These are phyloP conservation scores for Lochmaea crataegi DNA, from an alignment of 2,888 invertebrate genomes.

Conservation along the genomic window DNA sequence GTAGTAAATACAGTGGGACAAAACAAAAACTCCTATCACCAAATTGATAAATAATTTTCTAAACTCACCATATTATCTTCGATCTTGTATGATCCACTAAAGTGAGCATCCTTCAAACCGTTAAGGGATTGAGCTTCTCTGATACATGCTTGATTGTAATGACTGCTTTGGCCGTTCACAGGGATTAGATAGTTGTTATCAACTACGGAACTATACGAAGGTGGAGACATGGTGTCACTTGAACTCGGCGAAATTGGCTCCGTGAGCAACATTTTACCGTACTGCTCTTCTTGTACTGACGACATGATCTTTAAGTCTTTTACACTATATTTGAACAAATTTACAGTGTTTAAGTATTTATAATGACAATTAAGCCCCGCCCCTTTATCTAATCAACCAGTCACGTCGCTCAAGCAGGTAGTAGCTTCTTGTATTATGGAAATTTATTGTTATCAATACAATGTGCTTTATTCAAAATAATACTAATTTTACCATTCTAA, in stretches of 20 bases:
- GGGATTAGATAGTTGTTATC: constrained; percentile 25
- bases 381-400: constrained; percentile 1
- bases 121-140: constrained; percentile 8
- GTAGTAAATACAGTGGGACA: too few relatives aligned
- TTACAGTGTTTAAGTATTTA: constrained; percentile 27
- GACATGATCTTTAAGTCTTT: constrained; percentile 19
- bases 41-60: neutral
- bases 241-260: constrained; percentile 37
- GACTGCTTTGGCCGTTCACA: constrained; percentile 3
- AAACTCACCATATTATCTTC: constrained; percentile 29
- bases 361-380: constrained; percentile 25
- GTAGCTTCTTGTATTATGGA: constrained; percentile 4
- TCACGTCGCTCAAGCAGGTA: constrained; percentile 10
- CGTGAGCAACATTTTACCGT: constrained; percentile 25
- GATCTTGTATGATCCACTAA: constrained; percentile 15
- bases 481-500: neutral
- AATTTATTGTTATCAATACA: neutral
- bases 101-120: neutral
- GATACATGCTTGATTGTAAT: neutral
- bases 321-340: constrained; percentile 16
- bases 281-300: constrained; percentile 24
- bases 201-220: constrained; percentile 16
- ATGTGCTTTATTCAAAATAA: neutral
- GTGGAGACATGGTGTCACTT: constrained; percentile 31
- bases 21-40: too few relatives aligned